These are phyloP conservation scores for Guaruba guarouba DNA, from an alignment of 2,113 vertebrate species.

Conservation along the genomic window DNA sequence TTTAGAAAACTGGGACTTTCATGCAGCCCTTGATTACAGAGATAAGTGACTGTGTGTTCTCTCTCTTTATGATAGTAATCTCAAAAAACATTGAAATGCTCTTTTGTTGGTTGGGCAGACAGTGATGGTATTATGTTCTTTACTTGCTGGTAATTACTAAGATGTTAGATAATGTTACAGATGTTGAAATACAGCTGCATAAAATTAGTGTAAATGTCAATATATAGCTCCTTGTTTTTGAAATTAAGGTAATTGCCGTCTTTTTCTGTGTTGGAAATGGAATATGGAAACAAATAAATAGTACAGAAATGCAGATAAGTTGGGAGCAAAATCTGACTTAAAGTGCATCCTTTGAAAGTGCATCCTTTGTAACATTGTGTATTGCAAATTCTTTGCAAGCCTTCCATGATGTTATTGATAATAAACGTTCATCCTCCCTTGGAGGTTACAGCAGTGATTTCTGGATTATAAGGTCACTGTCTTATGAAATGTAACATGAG, in stretches of 20 bases:
- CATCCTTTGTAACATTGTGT: neutral
- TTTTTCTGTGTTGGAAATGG: neutral
- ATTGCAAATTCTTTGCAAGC: neutral
- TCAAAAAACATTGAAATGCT: neutral
- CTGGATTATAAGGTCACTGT: neutral
- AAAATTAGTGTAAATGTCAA: neutral
- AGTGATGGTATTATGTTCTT: neutral
- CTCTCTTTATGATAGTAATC: neutral
- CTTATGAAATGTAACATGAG: neutral
- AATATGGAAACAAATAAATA: neutral
- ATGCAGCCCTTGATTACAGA: neutral
- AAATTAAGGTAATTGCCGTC: neutral
- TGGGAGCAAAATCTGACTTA: neutral
- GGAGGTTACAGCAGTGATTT: neutral
- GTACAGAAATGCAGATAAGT: accelerated
- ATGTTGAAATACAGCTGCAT: neutral
- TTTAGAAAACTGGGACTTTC: neutral
- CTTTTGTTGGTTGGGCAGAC: neutral
- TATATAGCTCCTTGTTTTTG: neutral
- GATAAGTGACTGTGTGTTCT: neutral
- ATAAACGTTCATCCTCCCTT: neutral
- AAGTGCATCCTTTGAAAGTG: neutral
- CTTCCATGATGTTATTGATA: neutral
- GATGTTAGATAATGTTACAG: neutral
- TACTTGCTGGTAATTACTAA: neutral